Evolutionary conservation across 2,888 invertebrate genomes (phyloP), one percentile per base, ranked within the genome.

Genomic region (Marasmarcha lunaedactyla): DNA sequence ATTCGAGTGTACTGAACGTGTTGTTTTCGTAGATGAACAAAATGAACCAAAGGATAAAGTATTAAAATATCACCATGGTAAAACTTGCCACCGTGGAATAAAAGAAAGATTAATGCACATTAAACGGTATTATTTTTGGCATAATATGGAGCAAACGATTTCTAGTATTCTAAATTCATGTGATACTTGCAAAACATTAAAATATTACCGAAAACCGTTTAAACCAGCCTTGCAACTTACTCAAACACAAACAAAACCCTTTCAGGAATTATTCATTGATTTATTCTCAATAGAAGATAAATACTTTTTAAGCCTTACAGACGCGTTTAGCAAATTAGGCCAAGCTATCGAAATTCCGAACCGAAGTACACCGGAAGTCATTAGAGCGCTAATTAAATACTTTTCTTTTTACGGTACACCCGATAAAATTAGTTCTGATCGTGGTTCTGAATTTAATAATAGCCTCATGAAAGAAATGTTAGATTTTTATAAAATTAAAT

Each of bases 261-360:
- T n/a, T n/a, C n/a, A n/a, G n/a, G n/a, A n/a, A n/a, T n/a, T n/a
- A n/a, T n/a, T n/a, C n/a, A n/a, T n/a, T n/a, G n/a, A n/a, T n/a
- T n/a, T n/a, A n/a, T n/a, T 35, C 35, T 13, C 35, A 35, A 35
- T 7, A 35, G 6, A 9, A 6, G 6, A 6, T 14, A 13, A 35
- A 40, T 35, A 12, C n/a, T 42, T 33, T n/a, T 30, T 42, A 34
- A 43, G 37, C 3, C 15, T 27, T 12, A 33, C 41, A 7, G 41
- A 43, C 35, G 41, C 41, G 13, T 43, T 41, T 30, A 41, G 39
- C 30, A 37, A 43, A 41, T 12, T 39, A 36, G 41, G 33, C 5
- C 39, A 43, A 41, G 43, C 41, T 4, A 30, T 38, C 2, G 10
- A 37, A 25, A 40, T 41, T 15, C 15, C 15, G 12, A 38, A 40